A percentile compares a stretch with the other conserved stretches of the same genome.
Evolutionary conservation across 2,797 vertebrate species (phyloP).

Genomic region (Macrochelys suwanniensis): DNA sequence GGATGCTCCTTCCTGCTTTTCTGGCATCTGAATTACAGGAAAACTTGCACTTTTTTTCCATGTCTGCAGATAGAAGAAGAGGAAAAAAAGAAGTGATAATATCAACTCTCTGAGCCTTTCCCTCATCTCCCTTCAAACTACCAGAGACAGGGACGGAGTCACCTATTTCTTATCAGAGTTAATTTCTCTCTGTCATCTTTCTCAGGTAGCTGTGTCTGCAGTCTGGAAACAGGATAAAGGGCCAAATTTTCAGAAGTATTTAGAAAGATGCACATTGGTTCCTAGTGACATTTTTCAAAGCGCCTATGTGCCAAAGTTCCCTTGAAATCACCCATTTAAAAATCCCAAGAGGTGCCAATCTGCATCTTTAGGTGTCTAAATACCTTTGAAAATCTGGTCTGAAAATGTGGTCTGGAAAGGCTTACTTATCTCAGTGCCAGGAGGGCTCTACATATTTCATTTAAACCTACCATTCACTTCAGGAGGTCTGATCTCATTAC

Average conservation of each 20-base stretch:
- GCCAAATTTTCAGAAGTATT: not conserved
- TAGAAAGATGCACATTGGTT: not conserved
- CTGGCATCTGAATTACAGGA: not conserved
- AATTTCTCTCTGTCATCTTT: not conserved
- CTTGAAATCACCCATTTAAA: not conserved
- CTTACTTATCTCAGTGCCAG: not conserved
- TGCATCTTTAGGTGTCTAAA: not conserved
- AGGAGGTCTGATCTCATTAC: not conserved
- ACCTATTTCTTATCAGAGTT: not conserved
- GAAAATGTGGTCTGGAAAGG: not conserved
- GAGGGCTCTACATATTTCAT: not conserved
- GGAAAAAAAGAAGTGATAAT: not conserved
- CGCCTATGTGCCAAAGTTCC: not conserved
- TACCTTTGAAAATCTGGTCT: not conserved
- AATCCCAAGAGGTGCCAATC: not conserved
- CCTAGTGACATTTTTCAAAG: not conserved
- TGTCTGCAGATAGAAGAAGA: not conserved
- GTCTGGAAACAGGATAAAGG: not conserved
- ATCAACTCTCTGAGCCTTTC: not conserved
- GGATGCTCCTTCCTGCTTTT: not conserved
- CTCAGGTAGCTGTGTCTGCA: not conserved
- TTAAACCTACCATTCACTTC: not conserved
- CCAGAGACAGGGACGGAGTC: accelerated
- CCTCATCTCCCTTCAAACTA: not conserved
- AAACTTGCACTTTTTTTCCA: not conserved